phyloP scores from a whole-genome alignment of 2,797 vertebrate species.

The Epinephelus coioides region DNA sequence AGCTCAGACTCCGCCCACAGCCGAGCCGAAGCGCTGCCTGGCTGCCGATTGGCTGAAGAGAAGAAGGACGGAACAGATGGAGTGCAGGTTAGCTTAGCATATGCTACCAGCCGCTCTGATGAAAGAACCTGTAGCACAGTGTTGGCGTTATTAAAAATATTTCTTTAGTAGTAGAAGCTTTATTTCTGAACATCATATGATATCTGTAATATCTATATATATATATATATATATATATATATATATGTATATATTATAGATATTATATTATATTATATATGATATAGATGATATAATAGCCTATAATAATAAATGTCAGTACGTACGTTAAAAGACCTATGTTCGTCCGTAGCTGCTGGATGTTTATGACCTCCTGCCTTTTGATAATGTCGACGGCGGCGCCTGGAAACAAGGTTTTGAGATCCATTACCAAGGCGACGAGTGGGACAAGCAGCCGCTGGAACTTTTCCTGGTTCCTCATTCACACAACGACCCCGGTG shows the following conservation, averaged over 20 bases:
- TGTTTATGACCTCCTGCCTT: slow-evolving; percentile 91
- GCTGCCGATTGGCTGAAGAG: slow-evolving; percentile 76
- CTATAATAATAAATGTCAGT: no score
- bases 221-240: no score
- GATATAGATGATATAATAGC: no score
- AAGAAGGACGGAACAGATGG: slow-evolving; percentile 70
- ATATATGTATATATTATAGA: no score
- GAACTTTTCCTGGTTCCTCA: slow-evolving; percentile 94
- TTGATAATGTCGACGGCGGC: slow-evolving; percentile 94
- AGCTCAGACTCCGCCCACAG: slow-evolving; percentile 73
- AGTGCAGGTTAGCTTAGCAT: slow-evolving; percentile 88
- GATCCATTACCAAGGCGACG: slow-evolving; percentile 88
- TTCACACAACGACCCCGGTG: slow-evolving; percentile 96
- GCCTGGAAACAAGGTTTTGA: slow-evolving; percentile 97
- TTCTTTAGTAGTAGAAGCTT: no score
- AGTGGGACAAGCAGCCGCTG: slow-evolving; percentile 91
- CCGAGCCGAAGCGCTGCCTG: slow-evolving; percentile 43
- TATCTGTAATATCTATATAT: no score
- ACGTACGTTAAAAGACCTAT: no score
- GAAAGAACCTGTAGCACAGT: no score
- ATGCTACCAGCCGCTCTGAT: neutral
- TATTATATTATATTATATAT: no score
- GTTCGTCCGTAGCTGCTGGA: slow-evolving; percentile 88
- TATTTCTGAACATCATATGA: no score
- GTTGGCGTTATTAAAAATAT: no score